phyloP scores from a whole-genome alignment of 2,888 invertebrate species.

The Chrysotoxum bicinctum region DNA sequence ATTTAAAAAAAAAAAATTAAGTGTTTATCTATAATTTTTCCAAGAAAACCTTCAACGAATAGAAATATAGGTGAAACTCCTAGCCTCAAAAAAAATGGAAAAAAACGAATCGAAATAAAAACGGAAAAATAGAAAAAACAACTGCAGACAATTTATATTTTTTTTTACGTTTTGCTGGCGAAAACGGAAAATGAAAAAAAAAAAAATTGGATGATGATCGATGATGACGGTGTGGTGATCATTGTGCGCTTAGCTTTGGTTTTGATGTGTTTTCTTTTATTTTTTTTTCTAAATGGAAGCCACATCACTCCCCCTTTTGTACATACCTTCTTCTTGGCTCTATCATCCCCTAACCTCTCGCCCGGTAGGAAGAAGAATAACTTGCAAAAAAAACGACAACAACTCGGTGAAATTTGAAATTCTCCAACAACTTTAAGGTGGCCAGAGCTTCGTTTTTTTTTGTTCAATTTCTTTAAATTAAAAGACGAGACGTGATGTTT shows the following conservation, averaged over 20 bases:
- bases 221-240: slow-evolving; percentile 61
- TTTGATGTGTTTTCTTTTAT: slow-evolving; percentile 38
- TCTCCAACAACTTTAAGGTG: slow-evolving; percentile 13
- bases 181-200: slow-evolving; percentile 34
- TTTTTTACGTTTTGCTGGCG: slow-evolving; percentile 21
- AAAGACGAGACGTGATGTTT: no score
- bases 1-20: slow-evolving; percentile 4
- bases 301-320: background rate
- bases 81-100: slow-evolving; percentile 1
- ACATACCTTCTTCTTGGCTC: background rate
- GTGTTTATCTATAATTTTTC: slow-evolving; percentile 13
- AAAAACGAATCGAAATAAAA: background rate
- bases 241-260: slow-evolving; percentile 43
- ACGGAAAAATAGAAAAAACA: slow-evolving; percentile 1
- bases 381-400: slow-evolving; percentile 35
- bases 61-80: slow-evolving; percentile 38
- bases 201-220: slow-evolving; percentile 63
- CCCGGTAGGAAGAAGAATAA: slow-evolving; percentile 41
- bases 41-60: slow-evolving; percentile 25
- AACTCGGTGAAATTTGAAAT: slow-evolving; percentile 61
- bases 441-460: background rate
- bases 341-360: background rate
- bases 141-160: slow-evolving; percentile 39
- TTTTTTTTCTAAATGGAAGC: slow-evolving; percentile 41
- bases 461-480: background rate